These are phyloP conservation scores for Acrobasis repandana DNA, from an alignment of 2,888 invertebrate species.

Conservation along the genomic window DNA sequence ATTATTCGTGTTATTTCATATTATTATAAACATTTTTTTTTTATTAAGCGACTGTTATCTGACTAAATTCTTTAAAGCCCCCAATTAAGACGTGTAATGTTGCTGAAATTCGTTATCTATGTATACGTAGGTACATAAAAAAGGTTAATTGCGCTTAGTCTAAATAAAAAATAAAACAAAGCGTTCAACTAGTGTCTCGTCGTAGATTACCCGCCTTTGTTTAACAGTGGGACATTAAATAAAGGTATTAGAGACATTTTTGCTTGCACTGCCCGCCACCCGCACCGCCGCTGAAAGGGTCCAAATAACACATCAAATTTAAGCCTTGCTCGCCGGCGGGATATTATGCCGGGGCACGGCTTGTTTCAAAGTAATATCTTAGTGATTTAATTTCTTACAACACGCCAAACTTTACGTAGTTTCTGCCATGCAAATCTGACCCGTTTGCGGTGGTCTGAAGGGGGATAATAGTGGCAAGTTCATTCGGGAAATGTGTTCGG, in stretches of 20 bases:
- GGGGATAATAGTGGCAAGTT: slow-evolving; percentile 1
- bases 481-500: slow-evolving; percentile 4
- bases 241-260: slow-evolving; percentile 27
- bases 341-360: slow-evolving; percentile 46
- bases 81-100: no score
- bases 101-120: no score
- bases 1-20: no score
- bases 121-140: no score
- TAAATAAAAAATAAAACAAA: slow-evolving; percentile 9
- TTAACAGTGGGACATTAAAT: slow-evolving; percentile 23
- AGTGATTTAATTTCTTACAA: slow-evolving; percentile 52
- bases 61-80: no score
- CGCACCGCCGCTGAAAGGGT: slow-evolving; percentile 21
- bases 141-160: not conserved
- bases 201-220: slow-evolving; percentile 11
- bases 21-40: no score
- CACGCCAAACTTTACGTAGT: slow-evolving; percentile 15
- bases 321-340: slow-evolving; percentile 34
- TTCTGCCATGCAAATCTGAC: slow-evolving; percentile 15
- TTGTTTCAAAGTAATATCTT: slow-evolving; percentile 46
- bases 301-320: slow-evolving; percentile 34
- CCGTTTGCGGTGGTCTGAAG: slow-evolving; percentile 4
- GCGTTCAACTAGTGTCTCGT: slow-evolving; percentile 14
- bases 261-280: slow-evolving; percentile 12
- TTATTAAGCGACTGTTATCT: no score